Conservation (phyloP, 2,888 invertebrate genomes). For the Schizaphis graminum region DNA sequence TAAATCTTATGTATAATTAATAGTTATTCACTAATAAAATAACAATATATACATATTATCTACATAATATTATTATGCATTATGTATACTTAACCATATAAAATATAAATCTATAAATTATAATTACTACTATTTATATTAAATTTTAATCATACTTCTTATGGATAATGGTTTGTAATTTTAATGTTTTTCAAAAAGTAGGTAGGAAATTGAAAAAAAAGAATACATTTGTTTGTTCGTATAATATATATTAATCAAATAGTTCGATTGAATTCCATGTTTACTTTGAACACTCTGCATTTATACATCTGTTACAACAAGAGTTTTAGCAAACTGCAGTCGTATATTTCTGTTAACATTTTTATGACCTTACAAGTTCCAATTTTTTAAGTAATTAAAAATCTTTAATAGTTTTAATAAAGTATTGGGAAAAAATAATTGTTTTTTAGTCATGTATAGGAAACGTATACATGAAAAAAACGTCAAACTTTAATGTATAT, state of each 20-base stretch:
- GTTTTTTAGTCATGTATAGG: background rate
- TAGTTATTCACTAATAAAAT: background rate
- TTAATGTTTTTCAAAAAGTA: background rate
- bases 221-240: background rate
- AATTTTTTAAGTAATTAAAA: slow-evolving; percentile 45
- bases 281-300: slow-evolving; percentile 50
- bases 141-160: background rate
- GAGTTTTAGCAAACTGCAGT: slow-evolving; percentile 44
- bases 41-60: background rate
- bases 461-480: background rate
- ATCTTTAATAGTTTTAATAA: slow-evolving; percentile 43
- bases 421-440: background rate
- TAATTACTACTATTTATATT: background rate
- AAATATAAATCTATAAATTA: background rate
- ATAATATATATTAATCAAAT: slow-evolving; percentile 41
- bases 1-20: too few relatives aligned
- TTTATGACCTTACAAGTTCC: slow-evolving; percentile 40
- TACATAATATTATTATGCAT: background rate
- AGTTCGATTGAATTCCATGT: slow-evolving; percentile 38
- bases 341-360: slow-evolving; percentile 33
- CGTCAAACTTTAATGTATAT: background rate
- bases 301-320: slow-evolving; percentile 63
- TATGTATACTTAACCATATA: background rate
- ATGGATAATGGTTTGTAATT: background rate
- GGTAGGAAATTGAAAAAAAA: slow-evolving; percentile 16